These are phyloP conservation scores for Tursiops truncatus DNA, from an alignment of 2,113 vertebrate genomes.

Conservation along the genomic window DNA sequence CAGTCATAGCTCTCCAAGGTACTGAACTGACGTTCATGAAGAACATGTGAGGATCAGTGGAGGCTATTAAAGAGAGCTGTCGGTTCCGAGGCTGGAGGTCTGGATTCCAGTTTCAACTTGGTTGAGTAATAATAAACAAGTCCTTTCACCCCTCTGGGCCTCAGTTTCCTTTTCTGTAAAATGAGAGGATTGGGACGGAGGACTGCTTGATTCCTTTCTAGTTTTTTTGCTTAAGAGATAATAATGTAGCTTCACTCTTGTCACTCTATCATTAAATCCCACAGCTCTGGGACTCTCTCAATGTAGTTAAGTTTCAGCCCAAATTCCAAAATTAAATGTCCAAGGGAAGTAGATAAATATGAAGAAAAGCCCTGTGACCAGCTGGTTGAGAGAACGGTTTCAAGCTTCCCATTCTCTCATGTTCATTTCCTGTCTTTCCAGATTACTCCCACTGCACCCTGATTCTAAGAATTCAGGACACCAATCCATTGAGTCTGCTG, in stretches of 20 bases:
- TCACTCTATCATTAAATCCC: neutral
- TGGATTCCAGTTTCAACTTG: neutral
- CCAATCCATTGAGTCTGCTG: neutral
- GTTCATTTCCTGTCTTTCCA: neutral
- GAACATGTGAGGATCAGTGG: neutral
- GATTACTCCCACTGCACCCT: neutral
- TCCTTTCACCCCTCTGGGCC: neutral
- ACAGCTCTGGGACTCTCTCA: neutral
- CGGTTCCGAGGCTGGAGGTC: neutral
- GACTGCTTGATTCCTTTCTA: neutral
- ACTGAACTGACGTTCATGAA: neutral
- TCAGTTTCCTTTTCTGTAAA: neutral
- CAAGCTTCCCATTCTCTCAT: neutral
- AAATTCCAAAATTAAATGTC: neutral
- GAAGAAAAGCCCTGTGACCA: neutral
- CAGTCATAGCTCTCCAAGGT: neutral
- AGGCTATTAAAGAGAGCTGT: neutral
- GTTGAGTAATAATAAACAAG: neutral
- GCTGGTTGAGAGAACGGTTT: neutral
- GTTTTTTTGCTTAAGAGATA: neutral
- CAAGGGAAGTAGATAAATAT: neutral
- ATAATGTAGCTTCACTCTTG: neutral
- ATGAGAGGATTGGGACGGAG: neutral
- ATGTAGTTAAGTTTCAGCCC: neutral
- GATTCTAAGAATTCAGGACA: neutral